These are phyloP conservation scores for Diloba caeruleocephala DNA, from an alignment of 2,888 invertebrate genomes.

Conservation along the genomic window DNA sequence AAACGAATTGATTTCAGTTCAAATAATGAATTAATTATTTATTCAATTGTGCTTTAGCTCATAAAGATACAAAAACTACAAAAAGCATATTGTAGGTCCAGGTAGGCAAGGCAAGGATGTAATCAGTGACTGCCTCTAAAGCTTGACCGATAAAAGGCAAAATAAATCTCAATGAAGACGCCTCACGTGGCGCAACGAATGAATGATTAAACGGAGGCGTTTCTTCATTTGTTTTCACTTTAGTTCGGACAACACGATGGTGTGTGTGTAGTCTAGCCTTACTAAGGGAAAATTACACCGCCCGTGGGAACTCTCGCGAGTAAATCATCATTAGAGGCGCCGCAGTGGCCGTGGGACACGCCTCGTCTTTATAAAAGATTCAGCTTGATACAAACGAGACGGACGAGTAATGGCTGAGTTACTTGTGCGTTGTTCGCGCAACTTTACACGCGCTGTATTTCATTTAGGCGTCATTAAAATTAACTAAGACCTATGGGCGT, in stretches of 20 bases:
- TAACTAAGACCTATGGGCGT: conserved; percentile 54
- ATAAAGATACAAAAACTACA: conserved; percentile 5
- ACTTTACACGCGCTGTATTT: conserved; percentile 54
- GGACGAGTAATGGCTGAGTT: conserved; percentile 71
- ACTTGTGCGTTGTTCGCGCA: conserved; percentile 53
- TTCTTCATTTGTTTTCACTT: conserved; percentile 87
- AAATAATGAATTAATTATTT: not conserved
- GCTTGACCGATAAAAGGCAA: conserved; percentile 72
- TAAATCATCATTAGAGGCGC: conserved; percentile 85
- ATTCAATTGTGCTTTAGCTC: not conserved
- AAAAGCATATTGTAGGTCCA: not conserved
- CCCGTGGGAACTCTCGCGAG: conserved; percentile 79
- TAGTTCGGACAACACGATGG: conserved; percentile 75
- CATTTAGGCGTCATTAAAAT: conserved; percentile 57
- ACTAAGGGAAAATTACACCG: conserved; percentile 85
- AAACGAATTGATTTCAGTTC: no score
- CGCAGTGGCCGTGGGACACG: conserved; percentile 72
- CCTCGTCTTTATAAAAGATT: conserved; percentile 86
- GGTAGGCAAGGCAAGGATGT: conserved; percentile 16
- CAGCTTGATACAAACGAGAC: conserved; percentile 83
- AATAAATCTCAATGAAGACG: conserved; percentile 83
- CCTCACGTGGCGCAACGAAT: conserved; percentile 72
- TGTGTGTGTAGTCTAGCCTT: conserved; percentile 65
- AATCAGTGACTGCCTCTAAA: conserved; percentile 47
- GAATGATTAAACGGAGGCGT: conserved; percentile 85